These are phyloP conservation scores for Gobionotothen gibberifrons DNA, from an alignment of 2,797 vertebrate genomes.

Conservation along the genomic window DNA sequence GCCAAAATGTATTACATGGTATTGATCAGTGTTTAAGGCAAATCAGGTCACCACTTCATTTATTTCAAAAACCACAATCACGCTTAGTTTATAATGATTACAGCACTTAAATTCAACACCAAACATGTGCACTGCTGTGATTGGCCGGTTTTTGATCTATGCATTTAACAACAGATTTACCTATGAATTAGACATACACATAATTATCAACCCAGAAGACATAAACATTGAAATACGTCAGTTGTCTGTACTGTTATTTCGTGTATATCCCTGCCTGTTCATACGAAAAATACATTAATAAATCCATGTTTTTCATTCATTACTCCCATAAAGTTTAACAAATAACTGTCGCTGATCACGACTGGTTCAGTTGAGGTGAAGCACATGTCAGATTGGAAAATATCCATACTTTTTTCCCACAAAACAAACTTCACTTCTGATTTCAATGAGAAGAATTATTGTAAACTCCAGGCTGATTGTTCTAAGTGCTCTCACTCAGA, in stretches of 20 bases:
- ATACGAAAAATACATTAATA: not conserved
- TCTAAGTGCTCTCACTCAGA: not conserved
- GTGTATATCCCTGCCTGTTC: not conserved
- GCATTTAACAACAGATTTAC: not conserved
- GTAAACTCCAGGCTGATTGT: conserved; percentile 10
- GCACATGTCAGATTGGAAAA: not conserved
- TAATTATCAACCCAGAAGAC: not conserved
- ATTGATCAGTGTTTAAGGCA: not conserved
- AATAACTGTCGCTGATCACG: not conserved
- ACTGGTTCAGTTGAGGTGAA: not conserved
- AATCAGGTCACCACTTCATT: not conserved
- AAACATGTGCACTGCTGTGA: not conserved
- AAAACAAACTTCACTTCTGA: conserved; percentile 5
- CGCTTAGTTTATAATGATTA: not conserved
- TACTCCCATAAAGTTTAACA: not conserved
- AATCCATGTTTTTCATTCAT: not conserved
- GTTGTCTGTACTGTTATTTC: not conserved
- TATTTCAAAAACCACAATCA: no score
- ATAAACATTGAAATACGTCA: not conserved
- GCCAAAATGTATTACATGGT: no score
- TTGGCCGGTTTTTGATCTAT: not conserved
- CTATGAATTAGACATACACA: not conserved
- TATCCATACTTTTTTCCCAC: not conserved
- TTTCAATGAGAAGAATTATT: not conserved
- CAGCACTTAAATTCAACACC: not conserved